phyloP scores from a whole-genome alignment of 2,797 vertebrate genomes.

The Mareca penelope region DNA sequence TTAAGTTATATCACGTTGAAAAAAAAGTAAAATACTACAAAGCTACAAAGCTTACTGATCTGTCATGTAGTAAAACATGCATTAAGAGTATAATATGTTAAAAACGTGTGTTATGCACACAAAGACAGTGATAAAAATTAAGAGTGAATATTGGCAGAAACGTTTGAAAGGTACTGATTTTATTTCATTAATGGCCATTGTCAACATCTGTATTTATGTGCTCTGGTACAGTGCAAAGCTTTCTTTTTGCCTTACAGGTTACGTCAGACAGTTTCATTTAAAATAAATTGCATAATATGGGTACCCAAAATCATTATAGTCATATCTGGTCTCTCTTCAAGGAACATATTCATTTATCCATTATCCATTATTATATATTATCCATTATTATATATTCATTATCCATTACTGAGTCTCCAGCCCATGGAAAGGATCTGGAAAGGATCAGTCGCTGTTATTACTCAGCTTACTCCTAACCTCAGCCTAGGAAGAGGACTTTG shows the following conservation, averaged over 20 bases:
- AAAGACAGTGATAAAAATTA: background rate
- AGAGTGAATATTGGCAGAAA: background rate
- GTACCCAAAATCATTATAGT: background rate
- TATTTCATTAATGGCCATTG: background rate
- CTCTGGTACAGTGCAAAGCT: background rate
- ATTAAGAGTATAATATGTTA: background rate
- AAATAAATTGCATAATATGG: background rate
- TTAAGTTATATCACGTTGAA: constrained; percentile 28
- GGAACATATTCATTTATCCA: background rate
- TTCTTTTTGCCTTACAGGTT: background rate
- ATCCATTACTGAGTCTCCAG: background rate
- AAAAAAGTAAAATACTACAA: no score
- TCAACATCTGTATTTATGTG: background rate
- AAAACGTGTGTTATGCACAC: background rate
- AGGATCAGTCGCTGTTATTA: background rate
- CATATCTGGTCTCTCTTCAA: constrained; percentile 10
- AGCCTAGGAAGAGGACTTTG: background rate
- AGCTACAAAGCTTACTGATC: background rate
- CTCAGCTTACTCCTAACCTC: background rate
- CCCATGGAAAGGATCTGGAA: background rate
- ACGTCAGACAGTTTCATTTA: background rate
- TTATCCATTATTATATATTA: background rate
- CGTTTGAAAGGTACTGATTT: background rate
- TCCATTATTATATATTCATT: background rate
- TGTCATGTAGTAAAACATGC: background rate